These are phyloP conservation scores for Halocynthia aurantium DNA, from an alignment of 23 tunicate genomes.

Conservation along the genomic window DNA sequence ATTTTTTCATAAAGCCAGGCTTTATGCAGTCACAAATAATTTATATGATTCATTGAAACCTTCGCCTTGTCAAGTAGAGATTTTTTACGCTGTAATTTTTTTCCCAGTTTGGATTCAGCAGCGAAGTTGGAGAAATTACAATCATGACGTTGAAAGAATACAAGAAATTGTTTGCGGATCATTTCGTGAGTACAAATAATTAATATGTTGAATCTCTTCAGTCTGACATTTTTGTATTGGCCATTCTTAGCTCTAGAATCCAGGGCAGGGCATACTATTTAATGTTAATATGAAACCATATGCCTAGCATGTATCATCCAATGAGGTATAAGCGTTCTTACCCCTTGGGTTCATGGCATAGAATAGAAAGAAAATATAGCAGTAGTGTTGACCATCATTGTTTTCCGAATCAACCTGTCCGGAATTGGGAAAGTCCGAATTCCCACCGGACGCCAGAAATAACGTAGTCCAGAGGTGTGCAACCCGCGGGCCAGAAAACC, in stretches of 20 bases:
- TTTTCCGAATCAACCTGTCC: no score
- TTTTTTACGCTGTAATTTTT: not conserved
- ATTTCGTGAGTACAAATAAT: constrained; percentile 41
- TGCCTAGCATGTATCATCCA: not conserved
- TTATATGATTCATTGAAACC: not conserved
- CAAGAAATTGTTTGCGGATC: constrained; percentile 66
- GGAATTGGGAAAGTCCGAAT: no score
- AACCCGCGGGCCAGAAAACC: no score
- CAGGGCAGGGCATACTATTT: not conserved
- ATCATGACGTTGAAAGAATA: constrained; percentile 74
- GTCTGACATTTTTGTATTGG: not conserved
- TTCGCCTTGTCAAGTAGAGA: not conserved
- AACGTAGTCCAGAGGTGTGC: no score
- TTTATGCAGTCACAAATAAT: no score
- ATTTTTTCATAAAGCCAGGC: no score
- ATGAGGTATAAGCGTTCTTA: not conserved
- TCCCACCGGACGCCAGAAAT: no score
- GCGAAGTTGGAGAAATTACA: constrained; percentile 61
- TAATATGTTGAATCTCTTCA: not conserved
- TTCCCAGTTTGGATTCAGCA: constrained; percentile 70
- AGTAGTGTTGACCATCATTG: no score
- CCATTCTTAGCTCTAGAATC: not conserved
- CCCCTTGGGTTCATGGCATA: not conserved
- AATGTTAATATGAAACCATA: not conserved
- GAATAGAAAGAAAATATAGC: no score